These are phyloP conservation scores for Hemiscyllium ocellatum DNA, from an alignment of 2,113 vertebrate genomes.

Conservation along the genomic window DNA sequence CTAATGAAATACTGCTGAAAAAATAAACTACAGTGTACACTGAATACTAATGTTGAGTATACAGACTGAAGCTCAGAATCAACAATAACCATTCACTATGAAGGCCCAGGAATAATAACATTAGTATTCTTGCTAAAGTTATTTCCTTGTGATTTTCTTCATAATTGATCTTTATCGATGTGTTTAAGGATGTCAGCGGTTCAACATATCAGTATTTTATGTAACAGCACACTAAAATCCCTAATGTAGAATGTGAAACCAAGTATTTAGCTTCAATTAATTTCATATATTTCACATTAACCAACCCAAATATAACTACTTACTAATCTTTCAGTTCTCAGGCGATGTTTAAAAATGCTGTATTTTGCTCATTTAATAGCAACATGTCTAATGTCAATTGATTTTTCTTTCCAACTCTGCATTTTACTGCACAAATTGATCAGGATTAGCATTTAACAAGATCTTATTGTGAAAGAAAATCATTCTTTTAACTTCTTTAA, in stretches of 20 bases:
- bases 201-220: neutral
- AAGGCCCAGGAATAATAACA: neutral
- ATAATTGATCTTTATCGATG: neutral
- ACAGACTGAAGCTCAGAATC: neutral
- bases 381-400: neutral
- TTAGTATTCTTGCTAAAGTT: neutral
- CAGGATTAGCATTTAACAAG: neutral
- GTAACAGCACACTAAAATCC: neutral
- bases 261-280: neutral
- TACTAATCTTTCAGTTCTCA: neutral
- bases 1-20: conserved; percentile 7
- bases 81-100: neutral
- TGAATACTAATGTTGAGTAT: conserved; percentile 19
- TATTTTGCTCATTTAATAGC: neutral
- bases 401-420: neutral
- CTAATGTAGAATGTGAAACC: neutral
- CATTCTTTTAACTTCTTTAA: neutral
- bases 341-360: neutral
- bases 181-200: neutral
- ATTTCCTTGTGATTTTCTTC: neutral
- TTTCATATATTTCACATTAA: neutral
- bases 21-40: neutral
- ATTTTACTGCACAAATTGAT: neutral
- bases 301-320: neutral
- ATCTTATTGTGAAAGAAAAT: neutral